These are phyloP conservation scores for Muntiacus muntjak DNA, from an alignment of 2,113 vertebrate genomes.

Conservation along the genomic window DNA sequence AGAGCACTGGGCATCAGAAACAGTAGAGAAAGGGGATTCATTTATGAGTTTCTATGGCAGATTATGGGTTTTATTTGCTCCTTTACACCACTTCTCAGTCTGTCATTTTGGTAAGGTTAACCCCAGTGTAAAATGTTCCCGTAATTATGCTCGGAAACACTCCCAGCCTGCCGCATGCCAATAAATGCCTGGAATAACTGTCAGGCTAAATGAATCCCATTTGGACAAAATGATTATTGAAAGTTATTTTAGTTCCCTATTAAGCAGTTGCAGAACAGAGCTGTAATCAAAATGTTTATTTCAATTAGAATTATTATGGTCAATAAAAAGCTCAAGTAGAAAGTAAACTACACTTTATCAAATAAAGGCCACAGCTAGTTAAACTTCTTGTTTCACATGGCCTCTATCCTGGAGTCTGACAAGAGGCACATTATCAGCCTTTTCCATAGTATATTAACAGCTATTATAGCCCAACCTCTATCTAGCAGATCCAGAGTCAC, in stretches of 20 bases:
- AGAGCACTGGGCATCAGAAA: conserved; percentile 38
- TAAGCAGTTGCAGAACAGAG: conserved; percentile 72
- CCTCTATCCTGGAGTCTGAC: conserved; percentile 28
- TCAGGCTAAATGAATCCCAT: conserved; percentile 70
- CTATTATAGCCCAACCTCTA: neutral
- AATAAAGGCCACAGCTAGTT: conserved; percentile 47
- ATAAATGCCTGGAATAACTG: conserved; percentile 70
- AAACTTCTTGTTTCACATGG: conserved; percentile 48
- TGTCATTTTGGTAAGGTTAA: conserved; percentile 69
- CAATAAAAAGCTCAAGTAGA: conserved; percentile 68
- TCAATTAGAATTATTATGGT: conserved; percentile 70
- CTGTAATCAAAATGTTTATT: conserved; percentile 74
- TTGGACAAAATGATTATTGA: conserved; percentile 75
- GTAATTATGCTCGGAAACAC: conserved; percentile 69
- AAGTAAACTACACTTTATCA: conserved; percentile 69
- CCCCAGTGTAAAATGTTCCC: conserved; percentile 56
- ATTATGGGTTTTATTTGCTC: conserved; percentile 51
- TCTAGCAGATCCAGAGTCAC: neutral
- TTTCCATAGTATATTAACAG: neutral
- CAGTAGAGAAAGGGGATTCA: conserved; percentile 42
- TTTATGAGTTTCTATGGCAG: conserved; percentile 62
- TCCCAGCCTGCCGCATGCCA: conserved; percentile 62
- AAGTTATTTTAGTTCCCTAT: conserved; percentile 67
- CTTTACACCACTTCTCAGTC: conserved; percentile 68
- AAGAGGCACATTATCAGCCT: conserved; percentile 24